Base-by-base conservation (phyloP, 2,888 invertebrate species). In the Nemurella pictetii region DNA sequence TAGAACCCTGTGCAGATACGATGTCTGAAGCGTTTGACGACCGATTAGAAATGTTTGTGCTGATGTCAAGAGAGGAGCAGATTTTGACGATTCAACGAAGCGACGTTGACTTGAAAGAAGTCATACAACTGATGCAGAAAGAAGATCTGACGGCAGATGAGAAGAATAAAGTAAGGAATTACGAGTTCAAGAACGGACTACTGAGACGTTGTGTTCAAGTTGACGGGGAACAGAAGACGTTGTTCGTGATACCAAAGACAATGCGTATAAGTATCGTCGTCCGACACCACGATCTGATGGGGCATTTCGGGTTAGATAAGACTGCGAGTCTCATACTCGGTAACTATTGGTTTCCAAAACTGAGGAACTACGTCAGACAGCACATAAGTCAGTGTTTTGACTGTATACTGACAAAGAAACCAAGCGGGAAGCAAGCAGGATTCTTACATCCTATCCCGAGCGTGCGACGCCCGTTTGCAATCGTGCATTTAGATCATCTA, bases 381-480 rank as follows among this genome's bases (percentile, higher is more conserved):
- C 74, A 74, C 20, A 74, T 74, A 25, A n/a, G 26, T 26, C 74
- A 74, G 26, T 74, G 74, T 26, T 74, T 74, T 26, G 74, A 74
- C 4, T 74, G 74, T 26, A 25, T 74, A 74, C 4, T 74, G 4
- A 74, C n/a, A 5, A 74, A 74, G 20, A n/a, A n/a, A 74, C 4
- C 74, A 25, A 26, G 74, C 0, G 85, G 86, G 0, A 85, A 83
- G 20, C 85, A 85, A 85, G 85, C 83, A 0, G 87, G 87, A 5
- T 84, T 85, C 0, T 78, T 88, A 4, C 87, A 88, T 80, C 88
- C 88, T 28, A 87, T 88, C n/a, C 87, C 87, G 0, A 87, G 87
- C 0, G 88, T 87, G 12, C 83, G 30, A 27, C 72, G 87, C 73
- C 87, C 88, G 1, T 88, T 88, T 78, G 87, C 78, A 0, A 78